Evolutionary conservation across 2,797 vertebrate genomes (phyloP).

Genomic region (Thaleichthys pacificus): DNA sequence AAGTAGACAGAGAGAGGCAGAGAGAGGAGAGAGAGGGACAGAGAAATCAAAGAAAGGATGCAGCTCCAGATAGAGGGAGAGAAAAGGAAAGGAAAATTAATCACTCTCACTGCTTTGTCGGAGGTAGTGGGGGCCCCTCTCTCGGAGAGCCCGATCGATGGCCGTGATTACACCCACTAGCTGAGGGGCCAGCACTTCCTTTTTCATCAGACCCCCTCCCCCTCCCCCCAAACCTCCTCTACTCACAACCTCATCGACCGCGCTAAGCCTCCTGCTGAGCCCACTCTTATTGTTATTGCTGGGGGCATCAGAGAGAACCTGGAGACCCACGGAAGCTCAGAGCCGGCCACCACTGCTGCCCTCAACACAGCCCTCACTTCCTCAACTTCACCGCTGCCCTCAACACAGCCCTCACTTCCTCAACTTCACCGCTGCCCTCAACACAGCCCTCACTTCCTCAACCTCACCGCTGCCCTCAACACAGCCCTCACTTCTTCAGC

Average conservation of each 20-base stretch:
- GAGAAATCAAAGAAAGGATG: slow-evolving; percentile 29
- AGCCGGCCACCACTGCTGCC: neutral
- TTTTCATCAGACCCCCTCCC: slow-evolving; percentile 40
- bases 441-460: neutral
- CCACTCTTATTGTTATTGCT: slow-evolving; percentile 41
- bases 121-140: slow-evolving; percentile 34
- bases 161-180: slow-evolving; percentile 54
- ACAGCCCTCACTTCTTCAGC: neutral
- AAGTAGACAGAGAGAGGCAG: neutral
- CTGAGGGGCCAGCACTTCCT: slow-evolving; percentile 48
- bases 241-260: slow-evolving; percentile 40
- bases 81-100: slow-evolving; percentile 52
- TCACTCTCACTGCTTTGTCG: slow-evolving; percentile 47
- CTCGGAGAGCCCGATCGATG: slow-evolving; percentile 44
- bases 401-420: neutral
- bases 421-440: neutral
- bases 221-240: slow-evolving; percentile 28
- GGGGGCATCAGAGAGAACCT: slow-evolving; percentile 19
- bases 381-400: neutral
- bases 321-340: neutral
- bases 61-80: slow-evolving; percentile 22
- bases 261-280: slow-evolving; percentile 43
- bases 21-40: slow-evolving; percentile 7
- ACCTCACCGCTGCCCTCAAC: neutral
- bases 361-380: neutral